Evolutionary conservation across 1,140 invertebrate genomes (phyloP).

Genomic region (Pseudomyrmex flavicornis): DNA sequence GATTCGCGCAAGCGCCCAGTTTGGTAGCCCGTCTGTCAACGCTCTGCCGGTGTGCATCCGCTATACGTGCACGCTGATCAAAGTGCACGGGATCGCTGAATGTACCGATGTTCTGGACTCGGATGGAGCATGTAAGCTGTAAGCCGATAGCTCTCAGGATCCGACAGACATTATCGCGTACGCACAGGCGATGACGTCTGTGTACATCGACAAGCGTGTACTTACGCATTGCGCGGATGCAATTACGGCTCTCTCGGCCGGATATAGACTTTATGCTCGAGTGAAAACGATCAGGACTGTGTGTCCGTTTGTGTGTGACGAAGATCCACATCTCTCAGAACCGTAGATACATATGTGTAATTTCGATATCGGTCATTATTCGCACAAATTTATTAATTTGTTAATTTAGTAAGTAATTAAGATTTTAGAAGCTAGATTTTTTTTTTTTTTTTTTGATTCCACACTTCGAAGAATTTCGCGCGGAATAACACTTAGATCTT

Average conservation of each 20-base stretch:
- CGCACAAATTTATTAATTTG: too few relatives aligned
- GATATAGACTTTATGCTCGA: slow-evolving; percentile 67
- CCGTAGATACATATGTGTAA: too few relatives aligned
- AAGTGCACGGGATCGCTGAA: slow-evolving; percentile 4
- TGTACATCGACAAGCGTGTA: slow-evolving; percentile 31
- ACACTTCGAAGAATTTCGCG: too few relatives aligned
- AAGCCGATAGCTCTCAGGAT: slow-evolving; percentile 65
- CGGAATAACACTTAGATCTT: too few relatives aligned
- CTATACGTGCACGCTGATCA: not conserved
- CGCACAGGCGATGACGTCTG: slow-evolving; percentile 43
- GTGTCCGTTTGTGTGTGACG: not conserved
- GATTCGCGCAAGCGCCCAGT: too few relatives aligned
- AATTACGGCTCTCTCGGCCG: slow-evolving; percentile 64
- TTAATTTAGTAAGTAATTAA: too few relatives aligned
- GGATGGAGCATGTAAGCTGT: slow-evolving; percentile 65
- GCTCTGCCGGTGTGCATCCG: too few relatives aligned
- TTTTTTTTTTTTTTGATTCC: too few relatives aligned
- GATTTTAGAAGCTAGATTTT: too few relatives aligned
- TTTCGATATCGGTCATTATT: too few relatives aligned
- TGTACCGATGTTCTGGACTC: slow-evolving; percentile 57
- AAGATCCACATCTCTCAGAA: not conserved
- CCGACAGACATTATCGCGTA: slow-evolving; percentile 63
- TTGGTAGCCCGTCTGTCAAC: too few relatives aligned
- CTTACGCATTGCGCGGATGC: slow-evolving; percentile 21
- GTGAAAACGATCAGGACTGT: slow-evolving; percentile 61